Conservation (phyloP, 2,113 vertebrate genomes). For the Dendrocopos noguchii region DNA sequence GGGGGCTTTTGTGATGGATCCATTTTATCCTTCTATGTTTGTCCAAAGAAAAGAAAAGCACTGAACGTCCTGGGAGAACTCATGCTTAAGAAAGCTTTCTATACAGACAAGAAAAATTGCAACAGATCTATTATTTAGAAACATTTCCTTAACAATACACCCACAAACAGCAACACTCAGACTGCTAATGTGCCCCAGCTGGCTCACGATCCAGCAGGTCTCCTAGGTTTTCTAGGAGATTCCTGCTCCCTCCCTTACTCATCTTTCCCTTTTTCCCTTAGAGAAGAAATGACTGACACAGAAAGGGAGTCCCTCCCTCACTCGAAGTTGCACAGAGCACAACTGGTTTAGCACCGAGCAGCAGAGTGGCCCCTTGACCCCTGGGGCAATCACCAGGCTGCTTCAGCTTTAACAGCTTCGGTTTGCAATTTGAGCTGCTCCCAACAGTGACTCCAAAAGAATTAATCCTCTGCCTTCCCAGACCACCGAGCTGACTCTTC, state of each 20-base stretch:
- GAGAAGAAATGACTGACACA: not conserved
- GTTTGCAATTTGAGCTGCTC: not conserved
- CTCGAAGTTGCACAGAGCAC: not conserved
- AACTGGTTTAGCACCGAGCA: not conserved
- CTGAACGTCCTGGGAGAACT: not conserved
- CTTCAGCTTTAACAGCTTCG: not conserved
- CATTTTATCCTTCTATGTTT: constrained; percentile 26
- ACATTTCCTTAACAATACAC: not conserved
- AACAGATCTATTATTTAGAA: not conserved
- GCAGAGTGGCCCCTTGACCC: not conserved
- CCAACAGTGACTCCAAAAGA: not conserved
- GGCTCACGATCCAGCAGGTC: not conserved
- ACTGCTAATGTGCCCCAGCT: not conserved
- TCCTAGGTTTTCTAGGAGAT: not conserved
- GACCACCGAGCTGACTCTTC: not conserved
- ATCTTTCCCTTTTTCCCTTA: not conserved
- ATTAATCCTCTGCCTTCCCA: not conserved
- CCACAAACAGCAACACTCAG: not conserved
- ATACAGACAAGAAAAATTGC: not conserved
- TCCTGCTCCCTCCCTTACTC: not conserved
- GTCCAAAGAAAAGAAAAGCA: not conserved
- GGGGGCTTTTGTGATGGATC: constrained; percentile 37
- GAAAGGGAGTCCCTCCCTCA: not conserved
- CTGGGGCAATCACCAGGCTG: accelerated
- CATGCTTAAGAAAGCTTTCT: not conserved